Evolutionary conservation across 2,113 vertebrate species (phyloP).

Genomic region (Lutjanus erythropterus): DNA sequence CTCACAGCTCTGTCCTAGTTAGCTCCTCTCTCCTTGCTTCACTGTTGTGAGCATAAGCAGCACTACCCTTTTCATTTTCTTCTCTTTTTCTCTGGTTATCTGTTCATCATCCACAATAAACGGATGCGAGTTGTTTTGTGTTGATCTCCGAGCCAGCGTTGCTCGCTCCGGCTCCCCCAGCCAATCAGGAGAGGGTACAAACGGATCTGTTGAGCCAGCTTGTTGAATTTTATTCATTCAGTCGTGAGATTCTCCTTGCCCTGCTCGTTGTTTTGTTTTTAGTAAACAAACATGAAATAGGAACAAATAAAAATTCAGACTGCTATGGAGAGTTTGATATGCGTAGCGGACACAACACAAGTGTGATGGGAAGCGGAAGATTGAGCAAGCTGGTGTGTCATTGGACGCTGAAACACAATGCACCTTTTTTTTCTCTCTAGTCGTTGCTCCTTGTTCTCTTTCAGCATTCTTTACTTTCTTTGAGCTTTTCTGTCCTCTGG

Average conservation of each 20-base stretch:
- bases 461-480: conserved; percentile 15
- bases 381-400: conserved; percentile 41
- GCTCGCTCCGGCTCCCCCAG: conserved; percentile 15
- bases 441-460: conserved; percentile 24
- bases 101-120: conserved; percentile 47
- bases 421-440: background rate
- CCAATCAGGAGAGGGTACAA: conserved; percentile 19
- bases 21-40: conserved; percentile 14
- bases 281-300: conserved; percentile 55
- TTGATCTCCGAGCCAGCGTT: background rate
- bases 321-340: conserved; percentile 29
- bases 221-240: conserved; percentile 46
- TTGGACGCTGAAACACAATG: conserved; percentile 25
- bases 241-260: conserved; percentile 27
- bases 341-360: conserved; percentile 12
- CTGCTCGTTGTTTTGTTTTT: conserved; percentile 30
- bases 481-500: conserved; percentile 10
- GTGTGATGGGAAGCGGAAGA: conserved; percentile 28
- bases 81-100: conserved; percentile 40
- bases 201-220: conserved; percentile 38
- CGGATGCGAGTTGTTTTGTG: conserved; percentile 14
- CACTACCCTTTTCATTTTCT: conserved; percentile 37
- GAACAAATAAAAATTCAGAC: conserved; percentile 28
- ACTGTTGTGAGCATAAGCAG: conserved; percentile 19
- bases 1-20: conserved; percentile 38